Base-by-base conservation (phyloP, 2,113 vertebrate genomes). In the Martes martes region DNA sequence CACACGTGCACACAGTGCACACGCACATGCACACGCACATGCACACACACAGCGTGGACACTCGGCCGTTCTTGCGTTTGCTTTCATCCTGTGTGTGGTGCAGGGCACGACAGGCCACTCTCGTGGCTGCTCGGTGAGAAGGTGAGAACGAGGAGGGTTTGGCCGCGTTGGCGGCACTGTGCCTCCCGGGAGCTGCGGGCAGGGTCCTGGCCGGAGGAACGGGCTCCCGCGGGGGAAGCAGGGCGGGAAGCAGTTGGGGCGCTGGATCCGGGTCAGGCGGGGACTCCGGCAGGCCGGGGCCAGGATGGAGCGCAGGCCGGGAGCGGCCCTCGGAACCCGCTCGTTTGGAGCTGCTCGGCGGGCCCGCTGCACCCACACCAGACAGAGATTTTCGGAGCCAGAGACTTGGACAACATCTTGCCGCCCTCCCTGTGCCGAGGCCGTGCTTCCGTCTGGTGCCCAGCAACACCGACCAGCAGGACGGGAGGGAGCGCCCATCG, bases 201-300 rank as follows among this genome's bases (percentile, higher is more conserved):
- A 23, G 8, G 89, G 47, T 55, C 71, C 39, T 21, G 4, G 42
- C 84, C 4, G 2, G 16, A 50, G 8, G 16, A 50, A 28, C 2
- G 21, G 42, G 28, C 69, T 69, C 7, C 2, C 0, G 0, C 1
- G 6, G 11, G 50, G 61, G 16, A 42, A 10, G 42, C 0, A 4
- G 79, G 47, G 39, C 33, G 5, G 2, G 36, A 18, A 13, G 10
- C 6, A 5, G 36, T 3, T 9, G 8, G 13, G 71, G 50, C 23
- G 16, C 23, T 9, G 3, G 65, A 7, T 55, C 4, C 3, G 4
- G 55, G 55, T 57, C 11, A 1, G 61, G 21, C 0, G 3, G 61
- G 61, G 61, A 13, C 26, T 11, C 61, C 31, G 57, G 57, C 57
- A 59, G 57, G 57, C 57, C 24, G 57, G 57, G 57, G 57, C 57